Base-by-base conservation (phyloP, 2,113 vertebrate genomes). In the Bos javanicus region DNA sequence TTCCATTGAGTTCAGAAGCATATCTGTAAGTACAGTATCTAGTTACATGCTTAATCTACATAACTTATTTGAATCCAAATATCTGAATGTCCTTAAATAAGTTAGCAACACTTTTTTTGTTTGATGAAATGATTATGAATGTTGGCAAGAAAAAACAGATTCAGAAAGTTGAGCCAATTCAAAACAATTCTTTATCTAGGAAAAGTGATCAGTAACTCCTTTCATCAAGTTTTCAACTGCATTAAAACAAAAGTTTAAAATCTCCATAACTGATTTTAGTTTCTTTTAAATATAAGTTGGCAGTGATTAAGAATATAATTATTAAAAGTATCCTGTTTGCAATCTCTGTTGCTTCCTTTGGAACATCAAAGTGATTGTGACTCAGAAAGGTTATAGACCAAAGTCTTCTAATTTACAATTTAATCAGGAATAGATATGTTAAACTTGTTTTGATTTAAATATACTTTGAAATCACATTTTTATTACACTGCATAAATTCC, bases 361-460 rank as follows among this genome's bases (percentile, higher is more conserved):
- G 33, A 88, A 48, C n/a, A 83, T 33, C 43, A 54, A 64, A 91
- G 17, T 52, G 19, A 59, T 16, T 28, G 48, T 48, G 26, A 48
- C 36, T 89, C 74, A 71, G 56, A 67, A 86, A 59, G 13, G 48
- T 64, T 62, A 92, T 0, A 64, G 10, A 39, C 39, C 39, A 28
- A n/a, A 57, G n/a, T 19, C 50, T 87, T 78, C 64, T 95, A 56
- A 52, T 67, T 62, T 76, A 48, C 83, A 25, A 91, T 5, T 67
- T 64, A 60, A 39, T 60, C 48, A 96, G 81, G 54, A 46, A 50
- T 0, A 93, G 12, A 60, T 71, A 88, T 1, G 30, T 28, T 14
- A 60, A 94, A 91, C 13, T 84, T 90, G 26, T 84, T 94, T 83
- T 92, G 52, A 93, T 62, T 85, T 83, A 16, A 91, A 91, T 74